A percentile compares a stretch with the other conserved stretches of the same genome.
Evolutionary conservation across 2,113 vertebrate species (phyloP).

Genomic region (Ailurus styani): DNA sequence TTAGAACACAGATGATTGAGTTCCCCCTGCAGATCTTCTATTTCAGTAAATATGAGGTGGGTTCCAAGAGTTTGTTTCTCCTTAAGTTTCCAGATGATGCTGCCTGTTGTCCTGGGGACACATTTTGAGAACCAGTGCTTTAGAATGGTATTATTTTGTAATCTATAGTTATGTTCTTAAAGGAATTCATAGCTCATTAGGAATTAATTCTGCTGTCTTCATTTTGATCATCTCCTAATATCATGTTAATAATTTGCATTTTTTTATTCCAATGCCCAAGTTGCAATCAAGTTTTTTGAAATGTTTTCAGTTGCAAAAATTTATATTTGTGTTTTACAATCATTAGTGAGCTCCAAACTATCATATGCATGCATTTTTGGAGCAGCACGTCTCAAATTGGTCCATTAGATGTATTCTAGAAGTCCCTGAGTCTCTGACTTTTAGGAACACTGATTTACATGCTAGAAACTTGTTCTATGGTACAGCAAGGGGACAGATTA

Average conservation of each 20-base stretch:
- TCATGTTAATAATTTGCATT: neutral
- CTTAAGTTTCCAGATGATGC: neutral
- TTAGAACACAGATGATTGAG: neutral
- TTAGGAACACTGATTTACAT: neutral
- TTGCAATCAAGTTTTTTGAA: neutral
- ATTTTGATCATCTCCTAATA: neutral
- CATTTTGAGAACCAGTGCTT: neutral
- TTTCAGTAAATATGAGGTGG: neutral
- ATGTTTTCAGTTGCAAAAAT: neutral
- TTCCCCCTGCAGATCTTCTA: neutral
- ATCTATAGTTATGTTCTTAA: neutral
- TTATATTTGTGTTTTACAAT: neutral
- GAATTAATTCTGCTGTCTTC: neutral
- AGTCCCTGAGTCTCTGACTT: neutral
- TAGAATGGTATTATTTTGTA: neutral
- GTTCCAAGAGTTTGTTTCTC: neutral
- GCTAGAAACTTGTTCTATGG: neutral
- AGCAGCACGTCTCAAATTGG: neutral
- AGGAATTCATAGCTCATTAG: neutral
- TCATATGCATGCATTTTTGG: neutral
- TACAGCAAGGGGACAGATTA: neutral
- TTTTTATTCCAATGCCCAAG: neutral
- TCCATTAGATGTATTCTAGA: neutral
- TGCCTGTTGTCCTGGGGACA: neutral
- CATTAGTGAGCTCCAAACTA: neutral